Percentiles rank a stretch among this genome's conserved stretches.
phyloP scores from a whole-genome alignment of 2,888 invertebrate genomes.

The Stramonita haemastoma region DNA sequence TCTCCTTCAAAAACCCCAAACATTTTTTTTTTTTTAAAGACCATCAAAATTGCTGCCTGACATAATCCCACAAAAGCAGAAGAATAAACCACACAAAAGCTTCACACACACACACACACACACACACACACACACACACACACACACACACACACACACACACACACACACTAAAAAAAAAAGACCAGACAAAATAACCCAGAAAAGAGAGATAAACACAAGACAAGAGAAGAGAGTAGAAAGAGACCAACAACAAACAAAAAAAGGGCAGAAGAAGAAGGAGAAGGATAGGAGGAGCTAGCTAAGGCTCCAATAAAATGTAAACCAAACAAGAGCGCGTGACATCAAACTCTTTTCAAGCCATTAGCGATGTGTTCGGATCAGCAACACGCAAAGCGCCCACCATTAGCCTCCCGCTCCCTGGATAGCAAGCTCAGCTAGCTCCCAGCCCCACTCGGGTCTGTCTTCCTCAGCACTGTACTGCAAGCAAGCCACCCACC shows the following conservation, averaged over 20 bases:
- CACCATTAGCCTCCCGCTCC: not conserved
- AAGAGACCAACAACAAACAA: not conserved
- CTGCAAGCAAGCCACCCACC: too few species aligned
- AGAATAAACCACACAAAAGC: not conserved
- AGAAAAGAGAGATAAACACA: too few species aligned
- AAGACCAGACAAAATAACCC: not conserved
- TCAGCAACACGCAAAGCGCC: not conserved
- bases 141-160: slow-evolving; percentile 10
- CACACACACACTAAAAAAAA: not conserved
- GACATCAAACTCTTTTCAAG: slow-evolving; percentile 13
- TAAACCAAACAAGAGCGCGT: not conserved
- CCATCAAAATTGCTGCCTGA: too few species aligned
- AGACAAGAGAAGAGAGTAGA: too few species aligned
- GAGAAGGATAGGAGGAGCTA: not conserved
- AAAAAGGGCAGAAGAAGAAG: not conserved
- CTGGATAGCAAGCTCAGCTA: too few species aligned
- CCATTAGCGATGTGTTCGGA: slow-evolving; percentile 12
- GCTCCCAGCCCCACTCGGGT: too few species aligned
- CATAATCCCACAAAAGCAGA: not conserved
- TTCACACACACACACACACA: not conserved
- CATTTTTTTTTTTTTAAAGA: too few species aligned
- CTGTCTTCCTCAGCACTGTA: too few species aligned
- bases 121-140: slow-evolving; percentile 23
- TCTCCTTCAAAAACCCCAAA: too few species aligned
- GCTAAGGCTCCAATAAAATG: not conserved